Base-by-base conservation (phyloP, 2,888 invertebrate genomes). In the Oscheius sp. region DNA sequence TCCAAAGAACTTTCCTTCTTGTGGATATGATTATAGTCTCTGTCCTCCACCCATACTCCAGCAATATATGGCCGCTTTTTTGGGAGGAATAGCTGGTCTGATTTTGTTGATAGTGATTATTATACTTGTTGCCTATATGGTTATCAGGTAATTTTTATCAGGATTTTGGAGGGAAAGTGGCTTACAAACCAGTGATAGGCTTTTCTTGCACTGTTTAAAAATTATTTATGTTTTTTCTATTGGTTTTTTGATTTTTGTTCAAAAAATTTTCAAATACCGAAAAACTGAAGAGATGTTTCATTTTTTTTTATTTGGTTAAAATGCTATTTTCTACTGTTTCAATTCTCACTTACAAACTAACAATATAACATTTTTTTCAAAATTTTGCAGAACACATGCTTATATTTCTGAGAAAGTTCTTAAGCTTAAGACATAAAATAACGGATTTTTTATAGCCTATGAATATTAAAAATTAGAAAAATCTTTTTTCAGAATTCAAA, bases 381-480 rank as follows among this genome's bases (percentile, higher is more conserved):
- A 45, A 73, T 38, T 20, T 14, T 6, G 17, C 12, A 17, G 56
- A 20, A 36, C 33, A 56, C 24, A 30, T 17, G 17, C n/a, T 26
- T 32, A 65, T 41, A 2, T 38, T 36, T 71, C 70, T 26, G 63
- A 36, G 36, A 36, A 36, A 36, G 14, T 36, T 36, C 36, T 36
- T n/a, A n/a, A n/a, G 75, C 20, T 72, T 71, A 28, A 72, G 72
- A 49, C 70, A 72, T 4, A 32, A 73, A 2, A 77, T 75, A 3
- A 74, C 73, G 0, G 70, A 70, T 38, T 74, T 75, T 1, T 68
- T 63, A 47, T 65, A 70, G 38, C 75, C 77, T 2, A 67, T 77
- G 12, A 73, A 75, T 32, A 75, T 74, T 8, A 77, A 75, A 26
- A 77, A 77, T 75, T 1, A 67, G 76, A 50, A 79, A 79, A 32